Evolutionary conservation across 2,113 vertebrate genomes (phyloP).

Genomic region (Tyrannus savana): DNA sequence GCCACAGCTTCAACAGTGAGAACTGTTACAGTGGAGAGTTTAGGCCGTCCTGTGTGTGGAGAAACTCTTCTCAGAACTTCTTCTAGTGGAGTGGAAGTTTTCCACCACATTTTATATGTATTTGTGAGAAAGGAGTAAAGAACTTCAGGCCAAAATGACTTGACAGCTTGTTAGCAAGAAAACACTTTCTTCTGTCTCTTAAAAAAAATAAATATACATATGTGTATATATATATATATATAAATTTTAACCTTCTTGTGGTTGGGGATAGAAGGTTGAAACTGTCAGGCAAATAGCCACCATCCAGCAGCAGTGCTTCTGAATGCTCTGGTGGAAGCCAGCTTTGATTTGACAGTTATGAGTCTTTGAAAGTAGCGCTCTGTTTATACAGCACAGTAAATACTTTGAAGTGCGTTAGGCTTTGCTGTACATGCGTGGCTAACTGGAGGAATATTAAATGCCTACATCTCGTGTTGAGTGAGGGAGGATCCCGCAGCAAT

Average conservation of each 20-base stretch:
- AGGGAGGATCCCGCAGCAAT: constrained; percentile 8
- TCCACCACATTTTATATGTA: neutral
- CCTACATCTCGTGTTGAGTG: neutral
- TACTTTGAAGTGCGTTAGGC: constrained; percentile 37
- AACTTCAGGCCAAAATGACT: neutral
- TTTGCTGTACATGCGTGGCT: constrained; percentile 37
- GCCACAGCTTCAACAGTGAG: neutral
- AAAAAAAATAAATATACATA: neutral
- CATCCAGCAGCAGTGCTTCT: constrained; percentile 18
- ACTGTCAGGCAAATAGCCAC: constrained; percentile 55
- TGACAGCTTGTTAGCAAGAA: constrained; percentile 39
- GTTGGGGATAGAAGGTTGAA: constrained; percentile 2
- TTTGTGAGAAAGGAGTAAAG: neutral
- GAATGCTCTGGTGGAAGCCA: constrained; percentile 22
- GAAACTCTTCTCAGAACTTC: neutral
- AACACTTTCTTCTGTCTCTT: neutral
- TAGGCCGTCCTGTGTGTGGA: neutral
- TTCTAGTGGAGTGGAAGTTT: neutral
- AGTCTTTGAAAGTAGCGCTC: constrained; percentile 42
- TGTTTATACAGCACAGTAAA: constrained; percentile 51
- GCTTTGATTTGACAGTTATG: constrained; percentile 58
- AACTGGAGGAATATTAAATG: constrained; percentile 47
- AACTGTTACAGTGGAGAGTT: neutral
- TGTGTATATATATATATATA: neutral
- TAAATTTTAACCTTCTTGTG: neutral